Conservation (phyloP, 2,888 invertebrate species). For the Thereva nobilitata region DNA sequence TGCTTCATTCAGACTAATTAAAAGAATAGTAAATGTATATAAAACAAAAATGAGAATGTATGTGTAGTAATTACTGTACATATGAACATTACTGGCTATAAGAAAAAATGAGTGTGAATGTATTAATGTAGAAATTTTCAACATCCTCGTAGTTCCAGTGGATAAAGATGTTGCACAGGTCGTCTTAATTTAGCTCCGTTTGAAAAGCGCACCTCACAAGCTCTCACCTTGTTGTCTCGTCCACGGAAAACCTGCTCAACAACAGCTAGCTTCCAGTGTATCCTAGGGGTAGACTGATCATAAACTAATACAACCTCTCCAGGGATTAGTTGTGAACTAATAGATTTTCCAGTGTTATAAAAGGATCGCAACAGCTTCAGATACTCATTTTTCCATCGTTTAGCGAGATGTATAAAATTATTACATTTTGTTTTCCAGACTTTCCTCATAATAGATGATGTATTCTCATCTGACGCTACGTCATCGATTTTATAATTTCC, state of each 20-base stretch:
- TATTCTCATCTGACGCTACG: no score
- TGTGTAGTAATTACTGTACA: no score
- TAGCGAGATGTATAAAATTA: no score
- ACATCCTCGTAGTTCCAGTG: slow-evolving; percentile 32
- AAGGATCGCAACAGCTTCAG: slow-evolving; percentile 3
- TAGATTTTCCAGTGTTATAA: not conserved
- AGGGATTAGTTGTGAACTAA: not conserved
- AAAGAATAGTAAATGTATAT: no score
- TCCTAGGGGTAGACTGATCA: slow-evolving; percentile 24
- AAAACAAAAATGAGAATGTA: no score
- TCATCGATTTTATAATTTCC: no score
- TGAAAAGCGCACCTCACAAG: slow-evolving; percentile 32
- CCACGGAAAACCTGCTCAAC: slow-evolving; percentile 21
- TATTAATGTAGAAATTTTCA: no score
- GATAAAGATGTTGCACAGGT: slow-evolving; percentile 32
- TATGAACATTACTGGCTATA: no score
- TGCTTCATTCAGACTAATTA: no score
- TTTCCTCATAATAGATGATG: not conserved
- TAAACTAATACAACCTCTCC: slow-evolving; percentile 18
- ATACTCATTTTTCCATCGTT: no score
- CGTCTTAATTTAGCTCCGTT: slow-evolving; percentile 27
- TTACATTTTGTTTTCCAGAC: no score
- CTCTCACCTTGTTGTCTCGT: slow-evolving; percentile 28
- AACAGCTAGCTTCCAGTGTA: slow-evolving; percentile 31
- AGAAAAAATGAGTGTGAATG: no score